Base-by-base conservation (phyloP, 2,113 vertebrate species). In the Taxidea taxus region DNA sequence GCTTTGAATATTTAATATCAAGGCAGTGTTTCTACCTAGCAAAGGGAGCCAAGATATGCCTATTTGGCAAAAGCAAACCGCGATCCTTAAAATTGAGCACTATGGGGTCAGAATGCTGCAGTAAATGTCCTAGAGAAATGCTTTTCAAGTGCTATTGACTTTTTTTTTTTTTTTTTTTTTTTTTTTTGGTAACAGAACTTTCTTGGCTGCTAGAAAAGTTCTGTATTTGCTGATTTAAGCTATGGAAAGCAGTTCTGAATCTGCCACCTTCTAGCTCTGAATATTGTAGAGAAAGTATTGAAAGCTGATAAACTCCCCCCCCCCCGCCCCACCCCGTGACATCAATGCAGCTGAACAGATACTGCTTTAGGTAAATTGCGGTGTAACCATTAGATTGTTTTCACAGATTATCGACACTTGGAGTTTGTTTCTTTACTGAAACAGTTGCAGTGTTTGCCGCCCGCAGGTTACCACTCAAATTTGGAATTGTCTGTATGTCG, bases 1-100 rank as follows among this genome's bases (percentile, higher is more conserved):
- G 97, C 96, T 97, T 91, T 93, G 96, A 78, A 1, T 97, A 78
- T 98, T 96, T 99, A 95, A 70, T 97, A 91, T 95, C 37, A 66
- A 90, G 96, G 78, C 96, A 70, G 80, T 51, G 0, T 98, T 98
- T 93, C 97, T 90, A 85, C 96, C 92, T 92, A 31, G 94, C 87
- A 56, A 87, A 39, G 96, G 82, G 66, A 97, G 96, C 97, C 97
- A 97, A 97, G 96, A 95, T 97, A 93, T 92, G 95, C 97, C 96
- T 91, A 9, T 87, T 95, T 98, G 97, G 98, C 98, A 98, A 81
- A 98, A 81, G 91, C 90, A 96, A 93, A 78, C 58, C 1, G 0
- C 3, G 31, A 80, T 47, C 84, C 86, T 98, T 93, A 58, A 70
- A 89, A 49, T 2, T 62, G 47, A 60, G 70, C 84, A 66, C n/a